Percentiles rank a stretch among this genome's conserved stretches.
These are phyloP conservation scores for Gyrodactylus bullatarudis DNA, from an alignment of 1,140 invertebrate genomes.

Conservation along the genomic window DNA sequence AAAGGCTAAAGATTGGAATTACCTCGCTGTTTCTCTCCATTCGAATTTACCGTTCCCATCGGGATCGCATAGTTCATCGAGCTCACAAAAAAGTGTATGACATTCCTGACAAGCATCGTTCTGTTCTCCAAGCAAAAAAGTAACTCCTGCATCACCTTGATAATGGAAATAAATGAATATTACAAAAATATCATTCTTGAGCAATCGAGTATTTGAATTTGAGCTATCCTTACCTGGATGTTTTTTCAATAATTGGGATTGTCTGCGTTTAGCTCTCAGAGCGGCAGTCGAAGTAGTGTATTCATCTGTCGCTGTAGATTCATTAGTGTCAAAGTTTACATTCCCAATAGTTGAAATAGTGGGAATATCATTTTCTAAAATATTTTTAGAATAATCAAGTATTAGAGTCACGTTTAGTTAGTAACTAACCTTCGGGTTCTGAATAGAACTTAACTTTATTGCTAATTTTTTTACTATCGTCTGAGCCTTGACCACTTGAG, in stretches of 20 bases:
- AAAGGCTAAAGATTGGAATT: not conserved
- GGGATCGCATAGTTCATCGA: not conserved
- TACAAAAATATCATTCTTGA: not conserved
- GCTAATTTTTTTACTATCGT: not conserved
- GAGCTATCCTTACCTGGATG: not conserved
- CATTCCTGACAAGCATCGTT: not conserved
- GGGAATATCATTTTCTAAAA: no score
- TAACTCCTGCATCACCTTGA: not conserved
- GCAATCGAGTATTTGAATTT: not conserved
- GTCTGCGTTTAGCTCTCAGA: not conserved
- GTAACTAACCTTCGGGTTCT: not conserved
- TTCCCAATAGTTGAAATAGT: no score
- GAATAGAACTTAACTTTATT: not conserved
- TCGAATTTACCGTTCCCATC: not conserved
- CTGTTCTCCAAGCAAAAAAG: conserved; percentile 2
- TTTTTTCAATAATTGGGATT: not conserved
- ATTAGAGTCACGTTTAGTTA: not conserved
- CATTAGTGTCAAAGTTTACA: not conserved
- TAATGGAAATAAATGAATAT: no score
- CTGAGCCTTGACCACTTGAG: not conserved
- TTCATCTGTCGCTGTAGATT: not conserved
- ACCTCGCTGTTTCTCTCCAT: conserved; percentile 1
- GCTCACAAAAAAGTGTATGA: conserved; percentile 1
- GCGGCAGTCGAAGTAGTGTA: not conserved
- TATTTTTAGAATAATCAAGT: no score